Percentiles rank a stretch among this genome's conserved stretches.
These are phyloP conservation scores for Bothrops jararaca DNA, from an alignment of 2,113 vertebrate species.

Conservation along the genomic window DNA sequence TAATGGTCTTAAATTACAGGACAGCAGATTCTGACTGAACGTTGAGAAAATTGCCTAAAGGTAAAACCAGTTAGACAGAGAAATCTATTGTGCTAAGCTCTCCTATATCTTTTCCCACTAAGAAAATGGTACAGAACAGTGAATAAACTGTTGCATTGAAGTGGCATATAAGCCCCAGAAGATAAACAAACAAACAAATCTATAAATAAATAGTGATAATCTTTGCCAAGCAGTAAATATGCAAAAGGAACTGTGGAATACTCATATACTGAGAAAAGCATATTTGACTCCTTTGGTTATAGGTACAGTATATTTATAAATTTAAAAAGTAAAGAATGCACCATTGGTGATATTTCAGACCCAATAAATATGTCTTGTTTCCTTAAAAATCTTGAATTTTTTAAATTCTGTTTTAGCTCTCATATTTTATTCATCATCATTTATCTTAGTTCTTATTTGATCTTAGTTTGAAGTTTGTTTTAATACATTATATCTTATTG, in stretches of 20 bases:
- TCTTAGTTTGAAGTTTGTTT: neutral
- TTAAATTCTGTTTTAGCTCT: neutral
- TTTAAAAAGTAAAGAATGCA: neutral
- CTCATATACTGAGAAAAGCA: neutral
- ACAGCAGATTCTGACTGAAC: neutral
- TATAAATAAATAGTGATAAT: neutral
- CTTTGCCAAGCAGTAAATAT: neutral
- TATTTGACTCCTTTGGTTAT: neutral
- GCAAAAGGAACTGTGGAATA: neutral
- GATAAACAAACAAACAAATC: neutral
- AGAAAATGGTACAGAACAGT: neutral
- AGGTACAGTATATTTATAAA: neutral
- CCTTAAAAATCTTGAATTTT: neutral
- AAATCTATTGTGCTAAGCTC: neutral
- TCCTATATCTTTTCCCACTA: neutral
- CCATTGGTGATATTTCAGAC: neutral
- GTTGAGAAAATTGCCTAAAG: neutral
- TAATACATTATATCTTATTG: neutral
- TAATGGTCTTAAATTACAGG: neutral
- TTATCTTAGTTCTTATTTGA: neutral
- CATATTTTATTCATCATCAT: neutral
- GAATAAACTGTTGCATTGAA: neutral
- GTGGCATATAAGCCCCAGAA: neutral
- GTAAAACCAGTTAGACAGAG: neutral
- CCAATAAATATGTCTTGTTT: neutral